Conservation (phyloP, 2,888 invertebrate species). For the Abrostola tripartita region DNA sequence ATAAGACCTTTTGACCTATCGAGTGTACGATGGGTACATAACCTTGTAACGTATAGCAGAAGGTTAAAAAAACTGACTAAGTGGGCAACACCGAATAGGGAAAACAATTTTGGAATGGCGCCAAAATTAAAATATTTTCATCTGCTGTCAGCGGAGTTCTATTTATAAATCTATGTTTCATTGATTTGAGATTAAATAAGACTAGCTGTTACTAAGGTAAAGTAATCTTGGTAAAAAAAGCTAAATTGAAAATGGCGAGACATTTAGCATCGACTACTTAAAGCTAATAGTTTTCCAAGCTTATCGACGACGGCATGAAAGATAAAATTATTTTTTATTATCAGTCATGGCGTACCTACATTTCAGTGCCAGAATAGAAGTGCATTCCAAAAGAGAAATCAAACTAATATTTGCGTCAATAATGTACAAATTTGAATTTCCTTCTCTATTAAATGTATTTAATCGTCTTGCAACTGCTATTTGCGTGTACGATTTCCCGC, state of each 20-base stretch:
- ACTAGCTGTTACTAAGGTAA: constrained; percentile 15
- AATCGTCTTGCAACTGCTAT: not conserved
- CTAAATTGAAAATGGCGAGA: no score
- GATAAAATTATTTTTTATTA: no score
- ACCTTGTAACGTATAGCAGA: constrained; percentile 38
- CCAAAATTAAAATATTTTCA: constrained; percentile 40
- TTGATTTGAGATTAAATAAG: constrained; percentile 10
- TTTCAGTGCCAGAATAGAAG: no score
- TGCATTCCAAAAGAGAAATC: no score
- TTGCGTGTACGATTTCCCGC: not conserved
- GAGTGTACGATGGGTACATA: constrained; percentile 7
- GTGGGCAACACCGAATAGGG: constrained; percentile 44
- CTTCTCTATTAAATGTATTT: no score
- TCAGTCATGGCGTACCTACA: no score
- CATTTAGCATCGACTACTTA: no score
- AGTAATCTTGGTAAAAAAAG: not conserved
- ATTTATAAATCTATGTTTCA: constrained; percentile 43
- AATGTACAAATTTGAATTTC: no score
- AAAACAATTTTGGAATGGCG: constrained; percentile 38
- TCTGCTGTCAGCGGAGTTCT: constrained; percentile 17
- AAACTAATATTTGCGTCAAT: no score
- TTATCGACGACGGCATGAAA: no score
- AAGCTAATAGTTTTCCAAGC: no score
- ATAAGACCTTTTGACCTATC: constrained; percentile 21
- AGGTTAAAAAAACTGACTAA: constrained; percentile 39